These are phyloP conservation scores for Corythaeola cristata DNA, from an alignment of 2,113 vertebrate genomes.

Conservation along the genomic window DNA sequence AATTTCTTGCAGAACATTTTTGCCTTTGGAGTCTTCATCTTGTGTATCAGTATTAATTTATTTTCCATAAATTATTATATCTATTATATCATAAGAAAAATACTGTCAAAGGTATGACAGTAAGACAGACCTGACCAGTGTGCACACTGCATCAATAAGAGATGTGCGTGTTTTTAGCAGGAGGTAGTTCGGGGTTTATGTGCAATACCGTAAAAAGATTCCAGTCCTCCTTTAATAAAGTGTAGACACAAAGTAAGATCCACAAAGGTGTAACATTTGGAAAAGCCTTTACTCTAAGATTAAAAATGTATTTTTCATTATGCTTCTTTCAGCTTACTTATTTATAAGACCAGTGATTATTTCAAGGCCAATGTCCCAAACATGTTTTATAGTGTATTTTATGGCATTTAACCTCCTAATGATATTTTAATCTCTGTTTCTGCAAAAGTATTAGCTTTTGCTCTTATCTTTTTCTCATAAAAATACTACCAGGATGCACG, in stretches of 20 bases:
- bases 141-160: neutral
- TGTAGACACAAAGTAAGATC: neutral
- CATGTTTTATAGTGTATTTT: neutral
- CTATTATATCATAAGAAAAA: neutral
- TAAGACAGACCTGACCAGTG: neutral
- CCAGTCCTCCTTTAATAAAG: neutral
- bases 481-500: constrained; percentile 81
- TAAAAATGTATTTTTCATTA: neutral
- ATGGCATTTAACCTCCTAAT: neutral
- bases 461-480: neutral
- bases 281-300: neutral
- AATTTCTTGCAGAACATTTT: neutral
- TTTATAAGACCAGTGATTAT: neutral
- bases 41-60: neutral
- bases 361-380: neutral
- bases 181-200: neutral
- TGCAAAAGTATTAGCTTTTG: neutral
- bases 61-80: neutral
- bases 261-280: neutral
- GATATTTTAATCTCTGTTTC: neutral
- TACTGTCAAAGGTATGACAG: neutral
- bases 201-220: neutral
- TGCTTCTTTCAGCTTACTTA: neutral
- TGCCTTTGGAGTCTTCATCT: neutral
- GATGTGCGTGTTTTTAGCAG: neutral